These are phyloP conservation scores for Chironomus riparius DNA, from an alignment of 2,888 invertebrate species.

Conservation along the genomic window DNA sequence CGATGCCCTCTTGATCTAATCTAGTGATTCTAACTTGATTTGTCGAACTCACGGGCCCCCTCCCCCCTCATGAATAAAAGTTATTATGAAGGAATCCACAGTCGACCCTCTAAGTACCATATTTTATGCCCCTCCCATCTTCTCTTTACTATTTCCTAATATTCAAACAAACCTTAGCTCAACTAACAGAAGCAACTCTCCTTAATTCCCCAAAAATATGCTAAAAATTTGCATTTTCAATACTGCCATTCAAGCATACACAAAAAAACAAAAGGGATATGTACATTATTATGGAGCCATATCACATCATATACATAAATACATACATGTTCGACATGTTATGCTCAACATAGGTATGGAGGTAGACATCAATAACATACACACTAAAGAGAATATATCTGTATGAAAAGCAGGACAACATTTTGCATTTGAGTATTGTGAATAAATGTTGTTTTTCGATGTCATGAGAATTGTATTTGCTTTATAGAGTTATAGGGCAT, in stretches of 20 bases:
- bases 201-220: neutral
- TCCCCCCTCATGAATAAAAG: too few relatives aligned
- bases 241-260: neutral
- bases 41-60: too few relatives aligned
- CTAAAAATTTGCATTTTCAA: neutral
- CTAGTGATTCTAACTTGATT: too few relatives aligned
- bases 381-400: neutral
- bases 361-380: neutral
- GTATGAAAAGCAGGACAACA: neutral
- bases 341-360: neutral
- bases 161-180: neutral
- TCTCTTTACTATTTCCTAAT: too few relatives aligned
- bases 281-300: neutral
- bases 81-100: too few relatives aligned
- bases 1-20: too few relatives aligned
- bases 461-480: neutral
- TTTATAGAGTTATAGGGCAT: neutral
- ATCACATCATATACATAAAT: neutral
- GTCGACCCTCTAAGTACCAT: too few relatives aligned
- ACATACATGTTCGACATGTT: neutral
- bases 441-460: constrained; percentile 6
- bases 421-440: neutral
- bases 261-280: neutral
- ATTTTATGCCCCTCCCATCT: too few relatives aligned
- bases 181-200: too few relatives aligned